Percentiles rank a stretch among this genome's conserved stretches.
Evolutionary conservation across 2,113 vertebrate genomes (phyloP).

Genomic region (Anser brachyrhynchus): DNA sequence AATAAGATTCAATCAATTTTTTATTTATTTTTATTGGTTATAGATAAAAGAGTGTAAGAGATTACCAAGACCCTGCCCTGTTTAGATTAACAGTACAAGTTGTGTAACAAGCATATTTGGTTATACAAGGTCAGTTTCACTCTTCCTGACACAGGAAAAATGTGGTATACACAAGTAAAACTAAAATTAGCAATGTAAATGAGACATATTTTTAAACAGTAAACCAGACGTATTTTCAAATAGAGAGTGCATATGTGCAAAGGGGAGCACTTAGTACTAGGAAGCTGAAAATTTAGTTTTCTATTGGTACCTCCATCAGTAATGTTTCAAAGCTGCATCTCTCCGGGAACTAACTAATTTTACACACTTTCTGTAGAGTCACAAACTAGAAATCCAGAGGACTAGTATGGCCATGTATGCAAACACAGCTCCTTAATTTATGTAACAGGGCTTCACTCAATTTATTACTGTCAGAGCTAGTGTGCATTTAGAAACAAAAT

Average conservation of each 20-base stretch:
- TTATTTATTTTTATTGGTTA: background rate
- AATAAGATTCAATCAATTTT: background rate
- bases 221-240: background rate
- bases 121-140: background rate
- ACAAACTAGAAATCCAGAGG: background rate
- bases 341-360: background rate
- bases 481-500: background rate
- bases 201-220: background rate
- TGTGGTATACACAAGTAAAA: background rate
- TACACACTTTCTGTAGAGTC: background rate
- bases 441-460: background rate
- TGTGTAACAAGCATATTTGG: background rate
- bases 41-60: background rate
- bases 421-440: background rate
- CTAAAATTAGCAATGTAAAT: background rate
- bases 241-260: background rate
- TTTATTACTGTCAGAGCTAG: background rate
- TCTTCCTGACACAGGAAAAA: background rate
- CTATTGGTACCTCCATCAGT: accelerated
- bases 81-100: background rate
- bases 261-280: background rate
- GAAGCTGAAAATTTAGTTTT: background rate
- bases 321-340: background rate
- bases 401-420: accelerated
- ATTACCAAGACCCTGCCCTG: background rate